phyloP scores from a whole-genome alignment of 2,888 invertebrate species.

The Sphaerophoria taeniata region DNA sequence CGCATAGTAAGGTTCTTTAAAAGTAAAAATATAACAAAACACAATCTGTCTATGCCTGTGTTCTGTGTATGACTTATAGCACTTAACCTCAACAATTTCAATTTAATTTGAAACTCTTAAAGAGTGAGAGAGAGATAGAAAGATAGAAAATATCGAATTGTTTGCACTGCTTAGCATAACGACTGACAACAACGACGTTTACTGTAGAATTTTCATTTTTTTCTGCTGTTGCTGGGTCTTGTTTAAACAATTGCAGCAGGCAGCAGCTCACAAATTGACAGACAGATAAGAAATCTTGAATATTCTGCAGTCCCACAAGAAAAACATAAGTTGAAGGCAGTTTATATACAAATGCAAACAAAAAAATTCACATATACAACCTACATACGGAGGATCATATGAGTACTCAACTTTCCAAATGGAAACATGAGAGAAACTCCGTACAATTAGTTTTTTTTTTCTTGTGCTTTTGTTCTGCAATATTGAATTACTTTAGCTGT shows the following conservation, averaged over 20 bases:
- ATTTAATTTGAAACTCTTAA: constrained; percentile 57
- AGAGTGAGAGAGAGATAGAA: constrained; percentile 5
- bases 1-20: constrained; percentile 49
- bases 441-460: background rate
- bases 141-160: background rate
- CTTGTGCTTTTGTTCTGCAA: constrained; percentile 35
- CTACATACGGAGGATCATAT: background rate
- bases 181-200: no score
- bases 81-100: constrained; percentile 71
- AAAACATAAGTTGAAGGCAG: constrained; percentile 68
- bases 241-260: constrained; percentile 53
- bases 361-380: constrained; percentile 19
- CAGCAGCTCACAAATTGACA: constrained; percentile 53
- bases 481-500: constrained; percentile 58
- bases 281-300: constrained; percentile 66
- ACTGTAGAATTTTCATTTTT: constrained; percentile 2
- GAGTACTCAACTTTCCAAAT: constrained; percentile 8
- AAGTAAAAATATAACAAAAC: constrained; percentile 38
- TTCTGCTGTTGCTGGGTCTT: constrained; percentile 31
- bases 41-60: constrained; percentile 11
- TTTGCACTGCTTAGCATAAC: background rate
- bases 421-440: constrained; percentile 40
- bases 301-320: constrained; percentile 46
- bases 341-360: constrained; percentile 59
- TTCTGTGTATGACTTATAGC: constrained; percentile 58